Conservation (phyloP, 2,888 invertebrate genomes). For the Spatulosminthurus flaviceps region DNA sequence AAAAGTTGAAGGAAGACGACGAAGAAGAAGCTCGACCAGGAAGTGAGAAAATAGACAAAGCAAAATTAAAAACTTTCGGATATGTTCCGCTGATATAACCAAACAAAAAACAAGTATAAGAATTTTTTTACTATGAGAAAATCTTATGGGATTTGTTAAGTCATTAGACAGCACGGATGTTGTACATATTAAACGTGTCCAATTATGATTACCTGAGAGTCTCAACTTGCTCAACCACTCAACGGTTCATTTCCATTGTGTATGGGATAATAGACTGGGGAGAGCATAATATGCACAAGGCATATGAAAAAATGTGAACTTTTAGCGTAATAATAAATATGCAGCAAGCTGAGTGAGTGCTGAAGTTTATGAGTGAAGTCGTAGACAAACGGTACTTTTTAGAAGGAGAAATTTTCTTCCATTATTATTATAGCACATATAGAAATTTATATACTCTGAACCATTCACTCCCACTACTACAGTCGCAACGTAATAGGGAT, state of each 20-base stretch:
- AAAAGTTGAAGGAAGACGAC: neutral
- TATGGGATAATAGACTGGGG: too few species aligned
- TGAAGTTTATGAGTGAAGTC: neutral
- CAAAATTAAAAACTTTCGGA: conserved; percentile 11
- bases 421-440: too few species aligned
- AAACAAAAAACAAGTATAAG: too few species aligned
- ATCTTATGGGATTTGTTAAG: too few species aligned
- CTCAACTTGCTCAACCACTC: neutral
- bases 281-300: too few species aligned
- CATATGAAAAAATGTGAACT: too few species aligned
- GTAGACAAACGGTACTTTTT: conserved; percentile 32
- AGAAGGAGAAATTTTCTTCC: conserved; percentile 31
- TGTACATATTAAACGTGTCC: neutral
- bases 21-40: neutral
- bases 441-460: conserved; percentile 6
- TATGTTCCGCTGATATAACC: too few species aligned
- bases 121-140: too few species aligned
- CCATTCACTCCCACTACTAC: conserved; percentile 22
- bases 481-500: conserved; percentile 36
- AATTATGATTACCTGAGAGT: conserved; percentile 16
- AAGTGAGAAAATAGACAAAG: neutral
- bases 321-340: too few species aligned
- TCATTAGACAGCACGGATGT: too few species aligned
- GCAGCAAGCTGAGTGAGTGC: too few species aligned
- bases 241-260: too few species aligned